phyloP scores from a whole-genome alignment of 2,113 vertebrate genomes.

The Eurystomus gularis region DNA sequence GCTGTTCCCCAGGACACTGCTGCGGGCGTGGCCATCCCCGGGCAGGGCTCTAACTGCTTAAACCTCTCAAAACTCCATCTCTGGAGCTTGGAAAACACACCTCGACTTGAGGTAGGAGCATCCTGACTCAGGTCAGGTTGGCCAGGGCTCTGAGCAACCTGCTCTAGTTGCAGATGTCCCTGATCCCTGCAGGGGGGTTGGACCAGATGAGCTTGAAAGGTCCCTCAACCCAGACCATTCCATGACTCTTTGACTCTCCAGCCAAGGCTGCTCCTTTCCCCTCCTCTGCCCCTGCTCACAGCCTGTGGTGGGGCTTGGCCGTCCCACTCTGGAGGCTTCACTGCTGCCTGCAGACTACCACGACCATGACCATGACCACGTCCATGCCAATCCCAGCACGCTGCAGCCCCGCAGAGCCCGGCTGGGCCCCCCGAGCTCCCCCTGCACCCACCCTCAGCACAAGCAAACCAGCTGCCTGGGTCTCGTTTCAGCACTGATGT shows the following conservation, averaged over 20 bases:
- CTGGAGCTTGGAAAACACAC: not conserved
- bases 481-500: not conserved
- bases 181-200: not conserved
- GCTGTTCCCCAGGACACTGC: not conserved
- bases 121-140: no score
- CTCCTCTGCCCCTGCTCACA: no score
- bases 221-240: not conserved
- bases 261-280: not conserved
- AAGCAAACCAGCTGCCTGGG: not conserved
- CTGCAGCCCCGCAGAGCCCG: rapidly evolving
- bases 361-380: rapidly evolving
- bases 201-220: not conserved
- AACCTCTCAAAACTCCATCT: not conserved
- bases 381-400: not conserved
- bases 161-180: not conserved
- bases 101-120: not conserved
- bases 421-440: not conserved
- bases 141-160: not conserved
- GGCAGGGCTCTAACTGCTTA: not conserved
- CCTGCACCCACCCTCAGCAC: rapidly evolving
- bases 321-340: not conserved
- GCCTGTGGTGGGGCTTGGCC: rapidly evolving
- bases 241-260: not conserved
- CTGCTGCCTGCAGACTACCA: not conserved
- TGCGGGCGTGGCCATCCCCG: not conserved